Conservation (phyloP, 2,888 invertebrate species). For the Temnothorax rugatulus region DNA sequence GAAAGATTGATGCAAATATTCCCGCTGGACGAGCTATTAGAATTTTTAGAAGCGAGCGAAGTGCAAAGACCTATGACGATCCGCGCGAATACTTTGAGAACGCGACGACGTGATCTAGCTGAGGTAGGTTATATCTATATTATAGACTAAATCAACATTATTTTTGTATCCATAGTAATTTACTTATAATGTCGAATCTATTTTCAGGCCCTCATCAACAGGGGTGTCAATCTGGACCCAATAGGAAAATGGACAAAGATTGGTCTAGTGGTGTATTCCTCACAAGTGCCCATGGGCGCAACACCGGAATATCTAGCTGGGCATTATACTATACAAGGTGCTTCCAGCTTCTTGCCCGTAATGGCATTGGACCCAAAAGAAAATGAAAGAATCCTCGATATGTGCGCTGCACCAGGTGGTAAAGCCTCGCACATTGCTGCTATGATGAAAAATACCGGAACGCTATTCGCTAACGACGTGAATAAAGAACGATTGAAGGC, state of each 20-base stretch:
- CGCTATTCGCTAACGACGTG: conserved; percentile 98
- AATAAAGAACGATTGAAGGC: conserved; percentile 96
- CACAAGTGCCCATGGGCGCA: conserved; percentile 98
- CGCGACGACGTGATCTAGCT: conserved; percentile 96
- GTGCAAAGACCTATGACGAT: conserved; percentile 97
- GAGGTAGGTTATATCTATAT: conserved; percentile 87
- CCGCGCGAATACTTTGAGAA: conserved; percentile 97
- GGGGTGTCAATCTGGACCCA: conserved; percentile 99
- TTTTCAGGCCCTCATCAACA: conserved; percentile 93
- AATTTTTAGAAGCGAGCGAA: conserved; percentile 99
- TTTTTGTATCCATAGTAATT: conserved; percentile 3
- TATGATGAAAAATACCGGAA: conserved; percentile 99
- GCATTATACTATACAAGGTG: conserved; percentile 98
- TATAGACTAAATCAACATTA: background rate
- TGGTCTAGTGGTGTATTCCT: conserved; percentile 97
- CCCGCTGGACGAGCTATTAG: conserved; percentile 94
- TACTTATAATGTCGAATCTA: conserved; percentile 5
- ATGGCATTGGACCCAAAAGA: conserved; percentile 99
- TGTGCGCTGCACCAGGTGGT: conserved; percentile 99
- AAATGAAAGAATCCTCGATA: conserved; percentile 97
- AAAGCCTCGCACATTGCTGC: conserved; percentile 99
- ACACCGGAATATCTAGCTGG: conserved; percentile 99
- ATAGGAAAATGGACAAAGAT: conserved; percentile 99
- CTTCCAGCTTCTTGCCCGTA: conserved; percentile 98
- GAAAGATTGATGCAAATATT: conserved; percentile 96